Conservation (phyloP, 2,797 vertebrate species). For the Pangasius djambal region DNA sequence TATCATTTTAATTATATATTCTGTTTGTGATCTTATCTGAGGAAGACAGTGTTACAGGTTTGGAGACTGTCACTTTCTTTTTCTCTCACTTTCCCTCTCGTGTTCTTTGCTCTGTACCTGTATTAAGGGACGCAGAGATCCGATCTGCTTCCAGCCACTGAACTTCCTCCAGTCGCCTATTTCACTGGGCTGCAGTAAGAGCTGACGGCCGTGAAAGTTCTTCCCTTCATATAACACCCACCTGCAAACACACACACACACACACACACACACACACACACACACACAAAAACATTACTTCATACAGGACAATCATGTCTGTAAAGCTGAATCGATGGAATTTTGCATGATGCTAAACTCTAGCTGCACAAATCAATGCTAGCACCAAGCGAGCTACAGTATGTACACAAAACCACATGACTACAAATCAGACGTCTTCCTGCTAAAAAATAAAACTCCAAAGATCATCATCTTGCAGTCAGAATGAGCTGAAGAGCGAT, state of each 20-base stretch:
- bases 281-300: background rate
- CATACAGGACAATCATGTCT: background rate
- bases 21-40: background rate
- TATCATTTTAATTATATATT: background rate
- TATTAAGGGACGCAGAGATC: conserved; percentile 87
- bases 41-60: background rate
- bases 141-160: conserved; percentile 80
- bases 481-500: background rate
- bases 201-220: conserved; percentile 88
- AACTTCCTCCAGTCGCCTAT: conserved; percentile 79
- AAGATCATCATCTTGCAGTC: background rate
- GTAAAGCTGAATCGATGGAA: background rate
- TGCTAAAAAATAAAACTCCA: background rate
- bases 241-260: conserved; percentile 67
- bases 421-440: background rate
- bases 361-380: background rate
- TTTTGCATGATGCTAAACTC: background rate
- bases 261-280: conserved; percentile 28
- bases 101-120: conserved; percentile 76
- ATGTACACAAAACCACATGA: background rate
- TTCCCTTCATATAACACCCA: conserved; percentile 90
- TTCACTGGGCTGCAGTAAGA: conserved; percentile 80
- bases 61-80: background rate
- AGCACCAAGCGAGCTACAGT: background rate
- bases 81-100: background rate